A percentile compares a stretch with the other conserved stretches of the same genome.
Evolutionary conservation across 2,113 vertebrate genomes (phyloP).

Genomic region (Myanophis thanlyinensis): DNA sequence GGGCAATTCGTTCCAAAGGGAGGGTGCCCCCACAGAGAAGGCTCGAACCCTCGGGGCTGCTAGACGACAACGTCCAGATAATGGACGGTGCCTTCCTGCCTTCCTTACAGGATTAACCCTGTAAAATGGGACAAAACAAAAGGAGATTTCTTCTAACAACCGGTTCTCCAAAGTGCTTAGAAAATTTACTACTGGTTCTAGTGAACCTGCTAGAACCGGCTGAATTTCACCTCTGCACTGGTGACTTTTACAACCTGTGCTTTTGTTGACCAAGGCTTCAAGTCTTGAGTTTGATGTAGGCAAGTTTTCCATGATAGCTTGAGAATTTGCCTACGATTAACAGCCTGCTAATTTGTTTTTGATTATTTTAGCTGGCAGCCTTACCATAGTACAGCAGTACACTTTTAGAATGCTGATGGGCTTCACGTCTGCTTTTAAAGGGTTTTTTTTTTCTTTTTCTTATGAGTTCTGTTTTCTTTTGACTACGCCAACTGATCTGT

Average conservation of each 20-base stretch:
- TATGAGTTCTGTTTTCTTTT: neutral
- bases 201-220: too few relatives aligned
- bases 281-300: neutral
- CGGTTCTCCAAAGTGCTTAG: too few relatives aligned
- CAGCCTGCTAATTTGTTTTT: neutral
- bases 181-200: too few relatives aligned
- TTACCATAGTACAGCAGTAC: neutral
- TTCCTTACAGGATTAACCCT: too few relatives aligned
- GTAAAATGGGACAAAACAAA: too few relatives aligned
- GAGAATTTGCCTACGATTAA: neutral
- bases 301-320: neutral
- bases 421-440: neutral
- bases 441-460: neutral
- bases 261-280: neutral
- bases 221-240: too few relatives aligned
- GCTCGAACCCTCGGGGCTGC: too few relatives aligned
- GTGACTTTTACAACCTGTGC: neutral
- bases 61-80: too few relatives aligned
- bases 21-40: too few relatives aligned
- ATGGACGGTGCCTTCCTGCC: too few relatives aligned
- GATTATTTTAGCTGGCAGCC: neutral
- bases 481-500: neutral
- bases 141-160: too few relatives aligned
- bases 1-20: too few relatives aligned
- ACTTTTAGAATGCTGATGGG: neutral